Evolutionary conservation across 2,113 vertebrate genomes (phyloP).

Genomic region (Apeltes quadracus): DNA sequence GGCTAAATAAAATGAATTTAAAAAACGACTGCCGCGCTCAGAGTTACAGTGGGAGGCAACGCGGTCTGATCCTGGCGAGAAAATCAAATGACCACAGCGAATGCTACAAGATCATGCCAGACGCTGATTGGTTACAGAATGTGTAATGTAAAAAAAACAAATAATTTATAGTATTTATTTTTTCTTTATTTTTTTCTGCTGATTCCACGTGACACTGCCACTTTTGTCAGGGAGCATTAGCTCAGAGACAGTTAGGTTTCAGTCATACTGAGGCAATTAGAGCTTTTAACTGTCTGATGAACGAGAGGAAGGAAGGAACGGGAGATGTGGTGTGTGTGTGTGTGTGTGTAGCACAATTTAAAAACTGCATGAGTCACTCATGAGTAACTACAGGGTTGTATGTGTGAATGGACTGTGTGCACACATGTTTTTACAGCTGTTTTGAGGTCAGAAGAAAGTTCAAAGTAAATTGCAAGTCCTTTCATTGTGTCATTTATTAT

Average conservation of each 20-base stretch:
- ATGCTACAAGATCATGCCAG: neutral
- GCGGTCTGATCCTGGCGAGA: neutral
- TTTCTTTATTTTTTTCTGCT: constrained; percentile 11
- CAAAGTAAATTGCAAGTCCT: too few relatives aligned
- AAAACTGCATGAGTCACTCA: neutral
- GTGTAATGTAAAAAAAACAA: too few relatives aligned
- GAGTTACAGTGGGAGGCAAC: too few relatives aligned
- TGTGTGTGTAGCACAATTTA: neutral
- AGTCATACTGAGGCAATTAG: constrained; percentile 37
- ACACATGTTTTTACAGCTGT: neutral
- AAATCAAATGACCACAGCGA: neutral
- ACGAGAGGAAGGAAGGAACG: constrained; percentile 21
- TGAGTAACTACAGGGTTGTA: neutral
- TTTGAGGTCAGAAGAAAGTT: neutral
- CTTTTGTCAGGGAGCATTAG: constrained; percentile 53
- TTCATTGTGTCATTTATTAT: too few relatives aligned
- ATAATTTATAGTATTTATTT: too few relatives aligned
- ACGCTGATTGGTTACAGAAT: neutral
- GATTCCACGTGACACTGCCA: neutral
- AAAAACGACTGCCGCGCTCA: too few relatives aligned
- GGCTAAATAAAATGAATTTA: neutral
- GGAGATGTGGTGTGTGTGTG: neutral
- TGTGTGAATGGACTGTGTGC: neutral
- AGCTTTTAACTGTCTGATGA: constrained; percentile 42
- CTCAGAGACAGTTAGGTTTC: constrained; percentile 50